Conservation (phyloP, 1,140 invertebrate species). For the Drosophila subpulchrella region DNA sequence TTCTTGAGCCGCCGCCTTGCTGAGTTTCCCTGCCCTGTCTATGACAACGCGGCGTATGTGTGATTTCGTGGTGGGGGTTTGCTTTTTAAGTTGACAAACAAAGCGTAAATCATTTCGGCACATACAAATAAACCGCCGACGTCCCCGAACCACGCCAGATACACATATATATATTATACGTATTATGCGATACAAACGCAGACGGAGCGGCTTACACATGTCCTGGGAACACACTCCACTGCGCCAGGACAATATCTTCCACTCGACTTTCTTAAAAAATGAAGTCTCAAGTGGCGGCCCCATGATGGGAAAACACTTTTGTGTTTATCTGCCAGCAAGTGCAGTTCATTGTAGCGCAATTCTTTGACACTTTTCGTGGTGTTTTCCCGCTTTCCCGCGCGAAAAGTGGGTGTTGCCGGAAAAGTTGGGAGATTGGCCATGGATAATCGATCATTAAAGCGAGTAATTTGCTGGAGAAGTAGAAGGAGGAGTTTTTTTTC, state of each 20-base stretch:
- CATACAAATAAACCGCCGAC: conserved; percentile 68
- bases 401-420: background rate
- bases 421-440: conserved; percentile 3
- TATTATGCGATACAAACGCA: background rate
- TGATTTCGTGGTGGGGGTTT: conserved; percentile 40
- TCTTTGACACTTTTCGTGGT: conserved; percentile 25
- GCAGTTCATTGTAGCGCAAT: conserved; percentile 73
- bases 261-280: conserved; percentile 51
- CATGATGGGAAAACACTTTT: conserved; percentile 55
- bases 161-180: background rate
- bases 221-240: conserved; percentile 67
- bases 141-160: conserved; percentile 3
- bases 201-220: conserved; percentile 64
- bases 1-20: conserved; percentile 40
- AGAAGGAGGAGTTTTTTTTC: background rate
- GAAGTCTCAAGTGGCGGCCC: conserved; percentile 44
- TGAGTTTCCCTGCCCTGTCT: conserved; percentile 42
- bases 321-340: conserved; percentile 57
- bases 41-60: conserved; percentile 76
- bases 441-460: conserved; percentile 36
- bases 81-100: conserved; percentile 83
- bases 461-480: background rate
- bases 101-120: conserved; percentile 83
- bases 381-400: background rate
- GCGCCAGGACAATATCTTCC: conserved; percentile 21